Base-by-base conservation (phyloP, 2,113 vertebrate species). In the Oreochromis aureus region DNA sequence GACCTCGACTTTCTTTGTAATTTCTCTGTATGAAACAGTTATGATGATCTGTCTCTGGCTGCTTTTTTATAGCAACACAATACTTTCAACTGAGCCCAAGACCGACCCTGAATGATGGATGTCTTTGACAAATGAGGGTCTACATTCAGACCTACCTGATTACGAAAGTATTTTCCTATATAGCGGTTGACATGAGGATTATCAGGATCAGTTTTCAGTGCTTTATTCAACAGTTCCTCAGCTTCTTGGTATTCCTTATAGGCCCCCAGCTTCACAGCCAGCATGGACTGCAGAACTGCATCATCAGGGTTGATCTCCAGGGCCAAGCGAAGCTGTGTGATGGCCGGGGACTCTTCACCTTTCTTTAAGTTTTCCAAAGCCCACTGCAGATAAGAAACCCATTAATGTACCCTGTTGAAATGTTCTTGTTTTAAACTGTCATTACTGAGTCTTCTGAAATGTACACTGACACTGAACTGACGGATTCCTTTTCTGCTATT, bases 151-250 rank as follows among this genome's bases (percentile, higher is more conserved):
- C 36, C 19, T 82, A 86, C 88, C 85, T 73, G 41, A 7, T n/a
- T 46, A 6, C 81, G 85, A 10, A 89, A 27, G 46, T 81, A 84
- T 18, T 73, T 86, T 46, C 32, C 85, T 10, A 84, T 13, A 24
- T 89, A 81, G 9, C 85, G 84, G 10, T 5, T 73, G 76, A 84
- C 61, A 1, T 89, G 81, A 63, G 81, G 61, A 48, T 89, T 55
- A 6, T 89, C 76, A 1, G 73, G 81, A 10, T 8, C 81, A 3
- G n/a, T 22, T 41, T 73, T 13, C 61, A 89, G 85, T 0, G 81
- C 81, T 27, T 13, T 53, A 78, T 81, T 82, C 39, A 89, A 55
- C 34, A 89, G 85, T 9, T 2, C 16, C 2, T 89, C 76, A 36
- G 79, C 85, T 44, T 87, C 63, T 11, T 15, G 0, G 15, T 22